Conservation (phyloP, 2,113 vertebrate genomes). For the Zosterops borbonicus region DNA sequence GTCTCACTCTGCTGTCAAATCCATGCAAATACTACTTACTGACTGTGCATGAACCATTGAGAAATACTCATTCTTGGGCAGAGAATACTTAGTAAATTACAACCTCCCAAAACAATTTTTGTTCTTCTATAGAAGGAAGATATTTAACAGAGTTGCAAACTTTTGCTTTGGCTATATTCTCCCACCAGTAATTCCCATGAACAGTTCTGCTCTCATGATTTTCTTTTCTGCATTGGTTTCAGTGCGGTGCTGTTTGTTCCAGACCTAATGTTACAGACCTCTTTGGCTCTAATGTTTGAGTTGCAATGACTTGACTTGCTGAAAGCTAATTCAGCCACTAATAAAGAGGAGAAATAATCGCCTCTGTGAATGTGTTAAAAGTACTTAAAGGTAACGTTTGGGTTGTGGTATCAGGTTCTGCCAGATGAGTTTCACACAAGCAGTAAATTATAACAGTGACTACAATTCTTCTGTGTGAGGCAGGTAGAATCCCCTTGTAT, state of each 20-base stretch:
- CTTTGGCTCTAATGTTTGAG: not conserved
- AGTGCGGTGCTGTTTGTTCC: not conserved
- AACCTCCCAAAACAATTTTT: not conserved
- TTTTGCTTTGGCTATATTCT: not conserved
- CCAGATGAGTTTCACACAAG: not conserved
- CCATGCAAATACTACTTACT: not conserved
- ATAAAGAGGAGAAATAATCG: not conserved
- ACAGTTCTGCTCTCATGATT: not conserved
- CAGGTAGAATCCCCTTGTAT: not conserved
- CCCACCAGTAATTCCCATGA: not conserved
- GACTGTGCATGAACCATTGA: not conserved
- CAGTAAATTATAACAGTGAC: not conserved
- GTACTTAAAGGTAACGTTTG: not conserved
- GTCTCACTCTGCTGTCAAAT: not conserved
- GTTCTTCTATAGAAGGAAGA: not conserved
- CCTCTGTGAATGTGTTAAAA: not conserved
- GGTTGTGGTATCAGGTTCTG: not conserved
- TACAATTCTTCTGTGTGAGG: not conserved
- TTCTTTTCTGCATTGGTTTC: not conserved
- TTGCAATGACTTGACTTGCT: not conserved
- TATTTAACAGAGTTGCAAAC: not conserved
- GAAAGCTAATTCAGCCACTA: not conserved
- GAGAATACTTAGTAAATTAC: not conserved
- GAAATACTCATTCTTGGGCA: not conserved
- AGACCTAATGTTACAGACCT: not conserved